Evolutionary conservation across 2,888 invertebrate species (phyloP).

Genomic region (Melinaea marsaeus): DNA sequence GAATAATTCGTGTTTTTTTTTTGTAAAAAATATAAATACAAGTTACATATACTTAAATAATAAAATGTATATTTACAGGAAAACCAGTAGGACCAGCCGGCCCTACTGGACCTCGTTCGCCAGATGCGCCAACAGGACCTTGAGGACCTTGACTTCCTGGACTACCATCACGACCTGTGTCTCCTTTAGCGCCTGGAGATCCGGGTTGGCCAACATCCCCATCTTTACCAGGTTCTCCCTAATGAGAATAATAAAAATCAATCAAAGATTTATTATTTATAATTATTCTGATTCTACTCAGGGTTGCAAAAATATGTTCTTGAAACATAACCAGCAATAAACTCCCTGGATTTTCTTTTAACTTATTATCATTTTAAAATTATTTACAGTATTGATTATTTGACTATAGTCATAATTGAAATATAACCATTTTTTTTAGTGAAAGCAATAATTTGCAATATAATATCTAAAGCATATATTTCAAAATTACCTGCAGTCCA

Average conservation of each 20-base stretch:
- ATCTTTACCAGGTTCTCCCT: slow-evolving; percentile 89
- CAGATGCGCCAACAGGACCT: slow-evolving; percentile 83
- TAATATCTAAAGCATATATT: too few relatives aligned
- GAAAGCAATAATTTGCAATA: too few relatives aligned
- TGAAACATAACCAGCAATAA: too few relatives aligned
- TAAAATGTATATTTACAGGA: slow-evolving; percentile 73
- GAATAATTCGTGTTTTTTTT: not conserved
- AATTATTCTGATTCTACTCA: too few relatives aligned
- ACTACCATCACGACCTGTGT: slow-evolving; percentile 86
- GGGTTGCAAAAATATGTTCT: too few relatives aligned
- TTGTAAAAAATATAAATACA: not conserved
- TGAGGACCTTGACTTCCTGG: slow-evolving; percentile 86
- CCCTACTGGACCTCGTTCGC: slow-evolving; percentile 87
- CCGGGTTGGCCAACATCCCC: slow-evolving; percentile 88
- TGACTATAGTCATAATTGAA: too few relatives aligned
- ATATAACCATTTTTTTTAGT: too few relatives aligned
- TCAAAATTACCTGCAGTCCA: slow-evolving; percentile 79
- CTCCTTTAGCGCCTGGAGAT: slow-evolving; percentile 86
- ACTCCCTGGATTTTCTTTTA: too few relatives aligned
- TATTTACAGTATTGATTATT: too few relatives aligned
- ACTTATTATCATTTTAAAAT: too few relatives aligned
- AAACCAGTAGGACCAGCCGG: slow-evolving; percentile 88
- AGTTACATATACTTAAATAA: not conserved
- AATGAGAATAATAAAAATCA: slow-evolving; percentile 17
- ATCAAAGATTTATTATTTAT: slow-evolving; percentile 24